These are phyloP conservation scores for Seriola aureovittata DNA, from an alignment of 2,113 vertebrate species.

Conservation along the genomic window DNA sequence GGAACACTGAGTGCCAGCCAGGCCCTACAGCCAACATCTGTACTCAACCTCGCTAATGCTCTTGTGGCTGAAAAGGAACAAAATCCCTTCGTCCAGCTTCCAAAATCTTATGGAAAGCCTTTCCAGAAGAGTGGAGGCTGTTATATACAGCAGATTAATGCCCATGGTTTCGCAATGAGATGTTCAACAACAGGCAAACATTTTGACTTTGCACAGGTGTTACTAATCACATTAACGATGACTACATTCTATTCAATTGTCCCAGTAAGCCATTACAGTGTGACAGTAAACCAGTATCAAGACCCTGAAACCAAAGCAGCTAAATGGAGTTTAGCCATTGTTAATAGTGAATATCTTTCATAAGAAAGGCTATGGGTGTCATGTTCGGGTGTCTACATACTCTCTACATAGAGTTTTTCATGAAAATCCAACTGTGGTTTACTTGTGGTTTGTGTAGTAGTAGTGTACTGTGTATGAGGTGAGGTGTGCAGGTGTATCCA, in stretches of 20 bases:
- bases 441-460: background rate
- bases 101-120: background rate
- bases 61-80: background rate
- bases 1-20: background rate
- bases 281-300: background rate
- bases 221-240: background rate
- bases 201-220: background rate
- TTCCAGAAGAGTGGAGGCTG: background rate
- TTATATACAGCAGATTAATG: background rate
- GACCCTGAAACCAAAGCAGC: background rate
- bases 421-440: background rate
- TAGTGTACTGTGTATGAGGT: background rate
- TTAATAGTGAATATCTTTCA: background rate
- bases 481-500: constrained; percentile 9
- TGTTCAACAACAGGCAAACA: background rate
- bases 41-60: background rate
- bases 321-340: background rate
- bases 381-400: background rate
- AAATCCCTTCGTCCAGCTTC: constrained; percentile 8
- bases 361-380: background rate
- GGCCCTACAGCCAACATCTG: constrained; percentile 2
- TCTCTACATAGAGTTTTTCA: background rate
- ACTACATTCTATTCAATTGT: background rate
- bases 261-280: background rate
- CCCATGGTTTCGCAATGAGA: background rate